Percentiles rank a stretch among this genome's conserved stretches.
Conservation (phyloP, 2,888 invertebrate genomes). For the Pegoplata infirma region DNA sequence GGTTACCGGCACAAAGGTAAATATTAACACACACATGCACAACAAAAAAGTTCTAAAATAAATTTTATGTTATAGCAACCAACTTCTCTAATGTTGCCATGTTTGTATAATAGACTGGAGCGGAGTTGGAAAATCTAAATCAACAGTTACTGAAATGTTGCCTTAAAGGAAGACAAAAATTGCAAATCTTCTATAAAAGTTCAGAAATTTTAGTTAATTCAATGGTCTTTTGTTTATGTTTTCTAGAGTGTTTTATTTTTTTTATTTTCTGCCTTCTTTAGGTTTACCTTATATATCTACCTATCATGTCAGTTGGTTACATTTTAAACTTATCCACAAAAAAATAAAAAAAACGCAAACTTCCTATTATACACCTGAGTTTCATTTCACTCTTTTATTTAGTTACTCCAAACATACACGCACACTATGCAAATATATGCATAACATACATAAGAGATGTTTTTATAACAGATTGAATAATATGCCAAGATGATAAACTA, state of each 20-base stretch:
- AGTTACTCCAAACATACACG: slow-evolving; percentile 22
- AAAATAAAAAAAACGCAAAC: neutral
- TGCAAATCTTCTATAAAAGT: no score
- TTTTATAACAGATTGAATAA: slow-evolving; percentile 41
- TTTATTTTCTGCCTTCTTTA: no score
- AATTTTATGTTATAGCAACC: slow-evolving; percentile 29
- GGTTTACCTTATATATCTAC: no score
- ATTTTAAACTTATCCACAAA: slow-evolving; percentile 9
- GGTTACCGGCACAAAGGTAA: slow-evolving; percentile 30
- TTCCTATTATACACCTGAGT: slow-evolving; percentile 11
- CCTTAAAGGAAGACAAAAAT: no score
- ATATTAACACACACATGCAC: neutral
- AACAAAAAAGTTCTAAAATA: neutral
- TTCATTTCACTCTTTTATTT: slow-evolving; percentile 14
- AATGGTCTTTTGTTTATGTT: no score
- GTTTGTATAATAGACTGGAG: no score
- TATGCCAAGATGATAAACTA: slow-evolving; percentile 20
- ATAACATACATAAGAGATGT: slow-evolving; percentile 9
- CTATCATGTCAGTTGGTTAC: slow-evolving; percentile 27
- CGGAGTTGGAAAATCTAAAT: no score
- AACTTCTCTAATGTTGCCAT: no score
- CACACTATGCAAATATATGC: slow-evolving; percentile 19
- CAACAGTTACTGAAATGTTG: no score
- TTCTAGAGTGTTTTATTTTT: no score
- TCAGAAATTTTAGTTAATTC: no score